Evolutionary conservation across 2,113 vertebrate species (phyloP), one percentile per base, ranked within the genome.

Genomic region (Ramphastos sulfuratus): DNA sequence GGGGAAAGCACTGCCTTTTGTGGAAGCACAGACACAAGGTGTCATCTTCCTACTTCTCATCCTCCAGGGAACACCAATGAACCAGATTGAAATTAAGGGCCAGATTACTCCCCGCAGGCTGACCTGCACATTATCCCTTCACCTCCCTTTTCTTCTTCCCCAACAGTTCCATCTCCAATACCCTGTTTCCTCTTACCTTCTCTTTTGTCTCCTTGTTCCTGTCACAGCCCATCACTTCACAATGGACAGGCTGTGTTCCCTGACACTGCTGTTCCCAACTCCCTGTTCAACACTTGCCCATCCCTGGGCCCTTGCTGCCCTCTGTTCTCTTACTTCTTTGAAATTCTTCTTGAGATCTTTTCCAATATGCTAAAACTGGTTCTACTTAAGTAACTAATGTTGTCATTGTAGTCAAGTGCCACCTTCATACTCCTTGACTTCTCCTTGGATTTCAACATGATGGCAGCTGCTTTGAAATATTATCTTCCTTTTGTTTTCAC

Each of bases 401-500:
- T 14, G 50, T 25, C 14, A 13, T 19, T 63, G 16, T 48, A 91
- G 52, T 61, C 28, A 77, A 70, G 76, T 46, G 10, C 4, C 35
- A 63, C 18, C 9, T 85, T 58, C n/a, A 31, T 59, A 12, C 30
- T 69, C 71, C 30, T 76, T 35, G 14, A 61, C 17, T 89, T 89
- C 50, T 88, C 35, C 50, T 84, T 87, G 35, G 15, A 59, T 80
- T 80, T 87, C 39, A 87, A 15, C 4, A 19, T 59, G 70, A 35
- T 46, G 20, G 14, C 50, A 77, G 42, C 37, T 85, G 12, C 27
- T 27, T 80, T 70, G 71, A 89, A 85, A 70, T 79, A 76, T 16
- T 50, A 55, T 11, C 16, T 72, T 82, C 23, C 37, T 12, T 89
- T 82, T 89, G 25, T 82, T 92, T 93, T 64, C 78, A 76, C n/a